Evolutionary conservation across 1,140 invertebrate species (phyloP), one percentile per base, ranked within the genome.

Genomic region (Druon quercuslanigerum): DNA sequence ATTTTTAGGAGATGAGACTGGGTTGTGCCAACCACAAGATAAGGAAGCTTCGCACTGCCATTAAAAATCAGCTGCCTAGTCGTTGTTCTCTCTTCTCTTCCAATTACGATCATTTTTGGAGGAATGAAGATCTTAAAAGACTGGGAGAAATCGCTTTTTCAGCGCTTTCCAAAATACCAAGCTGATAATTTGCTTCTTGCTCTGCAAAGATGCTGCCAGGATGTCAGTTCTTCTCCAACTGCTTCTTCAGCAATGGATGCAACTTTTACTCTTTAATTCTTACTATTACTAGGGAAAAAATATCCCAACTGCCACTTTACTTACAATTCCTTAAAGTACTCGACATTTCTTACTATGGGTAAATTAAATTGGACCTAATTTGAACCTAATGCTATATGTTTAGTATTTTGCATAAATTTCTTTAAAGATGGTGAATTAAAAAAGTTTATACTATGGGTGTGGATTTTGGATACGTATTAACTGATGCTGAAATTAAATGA

Each of bases 31-130:
- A 66, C 57, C 57, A 66, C 57, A 14, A 66, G 14, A 46, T 33
- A 66, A 33, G 60, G 25, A 33, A 66, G 60, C 20, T 60, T 66
- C 60, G 16, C 14, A 66, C 60, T 66, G 60, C 25, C 60, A 66
- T 66, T 56, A 40, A 40, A n/a, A 66, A 40, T 66, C 60, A 66
- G 33, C 60, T 66, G 60, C 60, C 60, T 66, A 66, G 33, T 46
- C 40, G 60, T 66, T 20, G 60, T 66, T 66, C 60, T 66, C 60
- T 66, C 60, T 66, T 66, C 60, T 66, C 60, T 66, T 66, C 25
- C 20, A 66, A 54, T 54, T 16, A 54, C 52, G n/a, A 19, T n/a
- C 52, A 19, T 40, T 66, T 66, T 66, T 66, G 60, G 60, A 66
- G n/a, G 25, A 60, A 33, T 46, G 60, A 66, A 40, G 60, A 66